phyloP scores from a whole-genome alignment of 1,140 invertebrate species.

The Cryptotermes secundus region DNA sequence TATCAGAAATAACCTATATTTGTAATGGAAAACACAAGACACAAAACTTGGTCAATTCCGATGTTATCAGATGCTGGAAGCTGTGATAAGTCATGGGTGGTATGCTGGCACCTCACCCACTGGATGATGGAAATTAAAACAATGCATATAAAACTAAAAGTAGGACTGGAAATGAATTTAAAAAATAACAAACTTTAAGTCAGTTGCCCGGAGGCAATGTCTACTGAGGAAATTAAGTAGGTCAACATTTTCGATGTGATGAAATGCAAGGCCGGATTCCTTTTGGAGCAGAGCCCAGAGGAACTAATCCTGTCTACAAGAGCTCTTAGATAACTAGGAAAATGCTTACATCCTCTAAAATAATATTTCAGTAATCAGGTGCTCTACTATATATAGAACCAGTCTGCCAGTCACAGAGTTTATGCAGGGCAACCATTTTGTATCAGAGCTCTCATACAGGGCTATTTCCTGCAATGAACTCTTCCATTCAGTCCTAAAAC shows the following conservation, averaged over 20 bases:
- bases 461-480: too few species aligned
- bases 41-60: too few species aligned
- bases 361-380: background rate
- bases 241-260: background rate
- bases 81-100: too few species aligned
- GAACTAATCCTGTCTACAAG: background rate
- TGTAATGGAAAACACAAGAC: too few species aligned
- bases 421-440: too few species aligned
- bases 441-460: too few species aligned
- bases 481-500: too few species aligned
- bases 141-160: background rate
- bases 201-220: background rate
- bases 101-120: background rate
- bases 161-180: background rate
- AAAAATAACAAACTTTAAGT: background rate
- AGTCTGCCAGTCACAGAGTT: too few species aligned
- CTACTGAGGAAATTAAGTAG: background rate
- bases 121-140: background rate
- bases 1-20: too few species aligned
- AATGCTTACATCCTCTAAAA: background rate
- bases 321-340: background rate
- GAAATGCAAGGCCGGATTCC: slow-evolving; percentile 1
- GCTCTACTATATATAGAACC: background rate
- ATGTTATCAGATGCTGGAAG: too few species aligned
- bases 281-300: background rate